Evolutionary conservation across 2,797 vertebrate genomes (phyloP).

Genomic region (Aulostomus chinensis): DNA sequence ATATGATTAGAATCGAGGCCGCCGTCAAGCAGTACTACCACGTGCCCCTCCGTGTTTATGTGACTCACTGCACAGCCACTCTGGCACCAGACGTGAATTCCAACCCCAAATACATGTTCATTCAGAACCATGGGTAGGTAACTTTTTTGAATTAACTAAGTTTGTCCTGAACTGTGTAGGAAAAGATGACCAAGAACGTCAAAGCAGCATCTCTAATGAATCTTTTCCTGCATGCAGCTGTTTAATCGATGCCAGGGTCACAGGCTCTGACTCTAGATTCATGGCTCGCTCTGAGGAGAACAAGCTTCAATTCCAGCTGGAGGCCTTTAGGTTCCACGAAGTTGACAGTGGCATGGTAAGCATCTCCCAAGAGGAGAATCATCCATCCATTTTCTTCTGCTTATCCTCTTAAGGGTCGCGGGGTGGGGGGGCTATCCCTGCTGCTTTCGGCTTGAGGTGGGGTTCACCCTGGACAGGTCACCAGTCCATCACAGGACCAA

Average conservation of each 20-base stretch:
- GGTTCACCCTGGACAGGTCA: no score
- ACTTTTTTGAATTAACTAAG: neutral
- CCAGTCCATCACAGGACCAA: no score
- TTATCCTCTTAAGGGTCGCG: no score
- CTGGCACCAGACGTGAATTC: slow-evolving; percentile 22
- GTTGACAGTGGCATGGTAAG: slow-evolving; percentile 42
- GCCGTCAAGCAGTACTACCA: slow-evolving; percentile 65
- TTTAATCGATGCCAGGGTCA: slow-evolving; percentile 63
- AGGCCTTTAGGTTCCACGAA: slow-evolving; percentile 72
- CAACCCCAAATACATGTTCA: slow-evolving; percentile 64
- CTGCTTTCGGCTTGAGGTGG: no score
- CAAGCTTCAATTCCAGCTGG: slow-evolving; percentile 67
- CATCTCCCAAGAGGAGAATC: neutral
- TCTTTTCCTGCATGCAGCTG: slow-evolving; percentile 55
- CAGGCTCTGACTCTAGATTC: slow-evolving; percentile 64
- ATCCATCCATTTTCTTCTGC: no score
- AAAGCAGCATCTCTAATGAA: neutral
- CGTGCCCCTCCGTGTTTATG: slow-evolving; percentile 66
- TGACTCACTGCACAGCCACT: slow-evolving; percentile 68
- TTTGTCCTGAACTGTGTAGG: no score
- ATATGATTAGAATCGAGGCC: slow-evolving; percentile 65
- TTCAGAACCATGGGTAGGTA: slow-evolving; percentile 67
- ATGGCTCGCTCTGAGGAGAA: slow-evolving; percentile 35
- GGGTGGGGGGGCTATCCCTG: no score
- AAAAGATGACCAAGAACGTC: neutral